Evolutionary conservation across 2,888 invertebrate species (phyloP), one percentile per base, ranked within the genome.

Genomic region (Calameuta idolon): DNA sequence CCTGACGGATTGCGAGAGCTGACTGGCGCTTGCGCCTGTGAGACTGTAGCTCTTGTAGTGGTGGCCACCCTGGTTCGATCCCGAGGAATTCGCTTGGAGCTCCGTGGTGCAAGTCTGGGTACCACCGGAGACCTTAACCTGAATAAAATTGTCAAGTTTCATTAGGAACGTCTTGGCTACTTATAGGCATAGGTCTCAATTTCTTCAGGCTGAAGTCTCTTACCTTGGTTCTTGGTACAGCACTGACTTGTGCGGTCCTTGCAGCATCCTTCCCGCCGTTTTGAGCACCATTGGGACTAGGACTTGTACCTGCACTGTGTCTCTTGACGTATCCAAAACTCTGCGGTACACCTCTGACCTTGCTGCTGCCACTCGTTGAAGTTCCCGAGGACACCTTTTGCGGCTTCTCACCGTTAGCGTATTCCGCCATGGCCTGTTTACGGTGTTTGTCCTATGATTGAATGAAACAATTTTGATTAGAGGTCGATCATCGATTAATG

Each of bases 81-180:
- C 83, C 35, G 88, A 86, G 5, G 89, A 89, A 82, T 89, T 91
- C 0, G 90, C 95, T 91, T 95, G 95, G 69, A 95, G 92, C 87
- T 96, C 96, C 86, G 95, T 95, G 68, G 95, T 96, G 87, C 96
- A 95, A 11, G 97, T 97, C 91, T 98, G 97, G 0, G 97, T 97
- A 37, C 97, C 97, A 23, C 97, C 97, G 11, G 97, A 97, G 35
- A 97, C 96, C 93, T 97, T 97, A 55, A 97, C 92, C 91, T 93
- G 77, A 11, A 85, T 81, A 78, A 68, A 12, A 35, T 76, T 11
- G 3, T 0, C 15, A 40, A 40, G 5, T 15, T 40, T n/a, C 0
- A n/a, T 33, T 31, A 0, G n/a, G 34, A 5, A 12, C 4, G 4
- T 74, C n/a, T 15, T 15, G 23, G 34, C 12, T 15, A 3, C 4